Evolutionary conservation across 2,797 vertebrate species (phyloP), one percentile per base, ranked within the genome.

Genomic region (Serranus cabrilla): DNA sequence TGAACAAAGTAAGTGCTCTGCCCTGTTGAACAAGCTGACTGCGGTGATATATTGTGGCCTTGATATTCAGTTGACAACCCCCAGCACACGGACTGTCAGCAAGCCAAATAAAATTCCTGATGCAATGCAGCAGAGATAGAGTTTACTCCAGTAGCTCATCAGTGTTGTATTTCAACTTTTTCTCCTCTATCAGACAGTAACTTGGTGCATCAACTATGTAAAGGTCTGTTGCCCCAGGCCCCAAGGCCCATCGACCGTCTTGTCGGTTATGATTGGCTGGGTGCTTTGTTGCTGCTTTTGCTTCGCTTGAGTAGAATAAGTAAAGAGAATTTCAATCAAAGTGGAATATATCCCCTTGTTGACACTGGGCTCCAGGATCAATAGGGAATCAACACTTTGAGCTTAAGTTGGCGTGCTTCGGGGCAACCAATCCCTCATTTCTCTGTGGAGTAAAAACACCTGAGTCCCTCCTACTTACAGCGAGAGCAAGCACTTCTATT

Each of bases 301-400:
- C 82, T 80, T 74, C 61, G 78, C 79, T 91, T 81, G 80, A 90
- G 86, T 75, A 71, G 87, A 92, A 93, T 91, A 90, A 89, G 77
- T 89, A 84, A 89, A 91, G 85, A 86, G 89, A 91, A 87, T 90
- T 90, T 91, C 88, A 92, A 88, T 91, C 90, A 92, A 90, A 91
- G 87, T 84, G 59, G 85, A 90, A 91, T 87, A 91, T 87, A 90
- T 92, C 84, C 86, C 86, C 85, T 81, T 89, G 91, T 89, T 88
- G 92, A 91, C 86, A 81, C 69, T 47, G 46, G 82, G 71, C 80
- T 87, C 51, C 43, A 64, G 72, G 90, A 93, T 94, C 91, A 82
- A 93, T 93, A 92, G 70, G 74, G 74, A 88, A 88, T 86, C 86
- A 88, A 89, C 91, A 89, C 81, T 89, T 83, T 87, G 74, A 89